Evolutionary conservation across 1,140 invertebrate species (phyloP).

Genomic region (Berghia stephanieae): DNA sequence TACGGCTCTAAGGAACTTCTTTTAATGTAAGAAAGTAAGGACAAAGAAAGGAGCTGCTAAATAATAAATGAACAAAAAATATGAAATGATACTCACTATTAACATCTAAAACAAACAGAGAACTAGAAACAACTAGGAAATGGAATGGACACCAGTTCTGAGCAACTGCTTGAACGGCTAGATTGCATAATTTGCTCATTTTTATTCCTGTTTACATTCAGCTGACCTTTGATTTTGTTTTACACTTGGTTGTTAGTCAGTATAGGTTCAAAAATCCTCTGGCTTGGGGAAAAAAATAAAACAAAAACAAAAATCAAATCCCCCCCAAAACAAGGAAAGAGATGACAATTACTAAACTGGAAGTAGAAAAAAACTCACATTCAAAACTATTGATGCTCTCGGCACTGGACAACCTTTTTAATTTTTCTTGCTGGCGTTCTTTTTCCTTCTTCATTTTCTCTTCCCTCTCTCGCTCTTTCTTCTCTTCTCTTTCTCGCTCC

Average conservation of each 20-base stretch:
- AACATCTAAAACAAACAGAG: too few relatives aligned
- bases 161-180: too few relatives aligned
- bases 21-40: too few relatives aligned
- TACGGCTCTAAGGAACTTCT: too few relatives aligned
- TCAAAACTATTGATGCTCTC: conserved; percentile 51
- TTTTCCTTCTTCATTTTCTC: conserved; percentile 59
- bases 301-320: background rate
- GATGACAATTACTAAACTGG: background rate
- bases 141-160: too few relatives aligned
- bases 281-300: too few relatives aligned
- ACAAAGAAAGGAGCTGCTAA: too few relatives aligned
- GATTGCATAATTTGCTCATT: background rate
- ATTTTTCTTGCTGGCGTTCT: conserved; percentile 58
- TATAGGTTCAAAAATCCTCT: too few relatives aligned
- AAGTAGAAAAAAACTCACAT: conserved; percentile 40
- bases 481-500: conserved; percentile 52
- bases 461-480: conserved; percentile 57
- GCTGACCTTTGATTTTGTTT: background rate
- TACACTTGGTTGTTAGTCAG: too few relatives aligned
- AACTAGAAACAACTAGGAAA: too few relatives aligned
- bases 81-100: too few relatives aligned
- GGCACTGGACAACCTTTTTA: conserved; percentile 51
- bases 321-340: background rate
- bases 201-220: background rate
- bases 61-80: too few relatives aligned